These are phyloP conservation scores for Rhogogaster chlorosoma DNA, from an alignment of 2,888 invertebrate genomes.

Conservation along the genomic window DNA sequence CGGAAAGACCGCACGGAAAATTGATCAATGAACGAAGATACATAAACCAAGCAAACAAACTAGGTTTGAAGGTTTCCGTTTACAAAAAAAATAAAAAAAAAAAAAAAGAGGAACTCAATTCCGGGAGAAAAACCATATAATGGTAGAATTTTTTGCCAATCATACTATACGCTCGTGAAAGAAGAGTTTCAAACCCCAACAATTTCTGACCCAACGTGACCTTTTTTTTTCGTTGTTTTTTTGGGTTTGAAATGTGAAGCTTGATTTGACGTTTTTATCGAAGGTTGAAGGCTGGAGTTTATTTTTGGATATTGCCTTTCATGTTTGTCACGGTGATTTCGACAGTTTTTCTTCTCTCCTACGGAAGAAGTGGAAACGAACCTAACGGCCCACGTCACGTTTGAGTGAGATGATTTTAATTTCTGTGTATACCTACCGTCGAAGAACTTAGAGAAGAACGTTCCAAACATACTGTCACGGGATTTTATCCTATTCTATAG, in stretches of 20 bases:
- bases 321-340: constrained; percentile 34
- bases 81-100: background rate
- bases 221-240: constrained; percentile 10
- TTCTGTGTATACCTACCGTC: background rate
- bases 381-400: background rate
- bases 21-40: constrained; percentile 4
- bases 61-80: background rate
- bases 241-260: background rate
- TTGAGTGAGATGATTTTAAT: constrained; percentile 14
- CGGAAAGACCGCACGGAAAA: background rate
- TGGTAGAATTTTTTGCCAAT: background rate
- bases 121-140: background rate
- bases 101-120: background rate
- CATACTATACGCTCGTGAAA: background rate
- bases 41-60: background rate
- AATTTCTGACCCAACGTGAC: constrained; percentile 23
- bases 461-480: background rate
- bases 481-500: background rate
- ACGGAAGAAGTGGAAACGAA: background rate
- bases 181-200: constrained; percentile 10
- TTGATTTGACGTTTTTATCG: constrained; percentile 36
- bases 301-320: background rate
- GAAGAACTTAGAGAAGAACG: background rate
- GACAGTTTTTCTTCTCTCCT: background rate
- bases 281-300: background rate